These are phyloP conservation scores for Diacarnus erythraeanus DNA, from an alignment of 37 sponge, comb jelly and placozoan species.

Conservation along the genomic window DNA sequence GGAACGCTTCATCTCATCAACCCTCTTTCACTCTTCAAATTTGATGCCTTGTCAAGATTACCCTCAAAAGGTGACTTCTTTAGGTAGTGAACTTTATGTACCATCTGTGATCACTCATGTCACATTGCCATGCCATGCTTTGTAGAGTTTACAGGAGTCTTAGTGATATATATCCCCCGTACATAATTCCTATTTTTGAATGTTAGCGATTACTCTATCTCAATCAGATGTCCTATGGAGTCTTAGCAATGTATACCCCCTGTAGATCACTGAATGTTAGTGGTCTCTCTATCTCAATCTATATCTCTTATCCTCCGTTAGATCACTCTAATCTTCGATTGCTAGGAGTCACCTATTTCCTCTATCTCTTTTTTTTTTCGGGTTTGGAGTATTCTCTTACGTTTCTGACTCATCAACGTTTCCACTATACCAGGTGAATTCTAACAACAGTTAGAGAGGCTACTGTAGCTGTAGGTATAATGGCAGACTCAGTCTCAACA, in stretches of 20 bases:
- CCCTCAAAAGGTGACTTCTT: slow-evolving; percentile 35
- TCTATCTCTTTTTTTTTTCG: slow-evolving; percentile 91
- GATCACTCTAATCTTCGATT: slow-evolving; percentile 52
- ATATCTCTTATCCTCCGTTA: too few species aligned
- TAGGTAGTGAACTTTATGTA: background rate
- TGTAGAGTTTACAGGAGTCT: background rate
- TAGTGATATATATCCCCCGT: too few species aligned
- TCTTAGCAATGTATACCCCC: too few species aligned
- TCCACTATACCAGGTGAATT: slow-evolving; percentile 77
- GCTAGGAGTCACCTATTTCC: slow-evolving; percentile 70
- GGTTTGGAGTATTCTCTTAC: slow-evolving; percentile 92
- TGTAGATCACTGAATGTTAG: too few species aligned
- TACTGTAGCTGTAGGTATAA: too few species aligned
- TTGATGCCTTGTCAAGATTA: slow-evolving; percentile 56
- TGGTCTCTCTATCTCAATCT: too few species aligned
- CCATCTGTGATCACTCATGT: background rate
- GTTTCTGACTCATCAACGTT: slow-evolving; percentile 81
- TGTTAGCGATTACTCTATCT: too few species aligned
- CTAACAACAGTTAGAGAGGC: background rate
- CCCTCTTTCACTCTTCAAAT: slow-evolving; percentile 83
- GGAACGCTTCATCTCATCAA: slow-evolving; percentile 76
- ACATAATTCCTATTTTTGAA: too few species aligned
- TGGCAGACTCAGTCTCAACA: too few species aligned
- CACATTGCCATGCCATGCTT: background rate
- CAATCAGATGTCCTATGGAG: too few species aligned